Percentiles rank a stretch among this genome's conserved stretches.
Conservation (phyloP, 2,797 vertebrate species). For the Chloroceryle inda region DNA sequence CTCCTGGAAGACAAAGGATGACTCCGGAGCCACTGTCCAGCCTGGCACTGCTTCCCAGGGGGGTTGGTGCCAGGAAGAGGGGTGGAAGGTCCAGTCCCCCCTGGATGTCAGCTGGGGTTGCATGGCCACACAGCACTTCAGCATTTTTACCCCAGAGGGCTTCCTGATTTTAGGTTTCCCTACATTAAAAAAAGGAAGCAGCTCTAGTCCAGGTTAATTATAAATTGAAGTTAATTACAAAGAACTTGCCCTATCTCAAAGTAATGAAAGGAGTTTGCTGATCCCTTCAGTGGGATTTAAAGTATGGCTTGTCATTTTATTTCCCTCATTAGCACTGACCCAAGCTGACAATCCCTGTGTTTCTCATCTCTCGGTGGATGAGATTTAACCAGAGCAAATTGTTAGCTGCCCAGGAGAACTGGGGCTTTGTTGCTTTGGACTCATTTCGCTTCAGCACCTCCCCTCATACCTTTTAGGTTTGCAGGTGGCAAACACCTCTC, state of each 20-base stretch:
- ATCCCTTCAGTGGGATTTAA: conserved; percentile 31
- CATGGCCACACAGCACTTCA: neutral
- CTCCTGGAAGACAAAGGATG: neutral
- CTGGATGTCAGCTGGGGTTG: neutral
- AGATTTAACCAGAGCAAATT: conserved; percentile 24
- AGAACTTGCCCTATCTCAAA: neutral
- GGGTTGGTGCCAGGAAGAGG: neutral
- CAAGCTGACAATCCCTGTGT: neutral
- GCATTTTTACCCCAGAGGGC: neutral
- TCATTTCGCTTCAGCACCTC: neutral
- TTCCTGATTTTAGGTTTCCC: neutral
- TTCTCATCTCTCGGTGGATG: neutral
- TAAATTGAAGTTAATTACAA: conserved; percentile 45
- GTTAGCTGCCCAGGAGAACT: neutral
- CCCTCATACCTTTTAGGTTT: neutral
- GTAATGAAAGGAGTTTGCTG: conserved; percentile 22
- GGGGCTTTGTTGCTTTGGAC: neutral
- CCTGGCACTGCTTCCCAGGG: neutral
- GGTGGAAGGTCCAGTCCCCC: neutral
- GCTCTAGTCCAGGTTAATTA: conserved; percentile 27
- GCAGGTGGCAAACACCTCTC: neutral
- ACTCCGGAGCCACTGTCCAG: neutral
- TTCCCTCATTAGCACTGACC: conserved; percentile 44
- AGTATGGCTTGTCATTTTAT: conserved; percentile 16
- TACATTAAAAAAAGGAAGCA: neutral